Percentiles rank a stretch among this genome's conserved stretches.
phyloP scores from a whole-genome alignment of 2,113 vertebrate species.

The Prionailurus bengalensis region DNA sequence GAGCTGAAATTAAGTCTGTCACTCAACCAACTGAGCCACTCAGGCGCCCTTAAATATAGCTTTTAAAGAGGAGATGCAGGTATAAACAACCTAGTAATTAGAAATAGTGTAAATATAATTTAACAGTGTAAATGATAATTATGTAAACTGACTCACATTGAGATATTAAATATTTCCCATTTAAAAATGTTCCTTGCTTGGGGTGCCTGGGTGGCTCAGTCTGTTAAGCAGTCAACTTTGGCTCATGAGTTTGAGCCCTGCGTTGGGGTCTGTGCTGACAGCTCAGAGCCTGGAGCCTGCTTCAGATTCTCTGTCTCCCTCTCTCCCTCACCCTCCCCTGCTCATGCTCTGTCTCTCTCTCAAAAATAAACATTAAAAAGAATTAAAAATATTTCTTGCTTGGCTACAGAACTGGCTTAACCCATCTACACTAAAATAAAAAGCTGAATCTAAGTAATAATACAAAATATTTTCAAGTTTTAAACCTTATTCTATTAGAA shows the following conservation, averaged over 20 bases:
- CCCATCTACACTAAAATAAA: conserved; percentile 62
- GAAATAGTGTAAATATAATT: neutral
- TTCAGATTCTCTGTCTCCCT: too few relatives aligned
- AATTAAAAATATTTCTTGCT: neutral
- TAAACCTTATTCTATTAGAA: neutral
- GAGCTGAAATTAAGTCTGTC: too few relatives aligned
- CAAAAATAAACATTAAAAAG: too few relatives aligned
- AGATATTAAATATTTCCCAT: neutral
- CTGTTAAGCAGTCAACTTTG: too few relatives aligned
- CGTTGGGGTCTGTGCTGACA: too few relatives aligned
- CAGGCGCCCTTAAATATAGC: neutral
- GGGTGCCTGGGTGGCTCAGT: neutral
- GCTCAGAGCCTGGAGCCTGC: too few relatives aligned
- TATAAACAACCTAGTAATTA: conserved; percentile 69
- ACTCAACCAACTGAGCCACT: too few relatives aligned
- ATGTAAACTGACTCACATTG: conserved; percentile 59
- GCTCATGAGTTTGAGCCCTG: too few relatives aligned
- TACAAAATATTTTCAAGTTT: conserved; percentile 74
- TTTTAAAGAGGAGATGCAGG: conserved; percentile 28
- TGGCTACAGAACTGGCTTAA: conserved; percentile 71
- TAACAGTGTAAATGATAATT: conserved; percentile 74
- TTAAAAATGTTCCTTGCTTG: conserved; percentile 40
- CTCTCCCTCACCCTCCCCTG: too few relatives aligned
- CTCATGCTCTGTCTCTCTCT: too few relatives aligned
- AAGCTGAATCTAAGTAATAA: conserved; percentile 59